A percentile compares a stretch with the other conserved stretches of the same genome.
Evolutionary conservation across 2,888 invertebrate species (phyloP).

Genomic region (Drosophila falleni): DNA sequence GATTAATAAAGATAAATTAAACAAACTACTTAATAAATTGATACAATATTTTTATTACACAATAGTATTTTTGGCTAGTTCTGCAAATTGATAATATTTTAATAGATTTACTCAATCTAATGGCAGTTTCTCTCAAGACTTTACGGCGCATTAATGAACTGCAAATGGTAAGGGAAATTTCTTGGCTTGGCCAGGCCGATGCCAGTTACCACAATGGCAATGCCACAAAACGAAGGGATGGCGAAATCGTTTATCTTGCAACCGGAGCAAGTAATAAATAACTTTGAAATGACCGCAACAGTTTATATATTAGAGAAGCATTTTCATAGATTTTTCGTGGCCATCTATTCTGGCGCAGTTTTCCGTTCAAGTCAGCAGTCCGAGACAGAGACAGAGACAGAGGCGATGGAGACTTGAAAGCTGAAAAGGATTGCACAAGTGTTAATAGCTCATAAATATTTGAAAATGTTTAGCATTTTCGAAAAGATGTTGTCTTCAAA

Average conservation of each 20-base stretch:
- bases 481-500: conserved; percentile 55
- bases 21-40: conserved; percentile 1
- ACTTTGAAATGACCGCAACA: conserved; percentile 68
- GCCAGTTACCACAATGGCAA: conserved; percentile 41
- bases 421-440: conserved; percentile 67
- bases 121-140: conserved; percentile 18
- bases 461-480: conserved; percentile 80
- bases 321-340: conserved; percentile 56
- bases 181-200: conserved; percentile 1
- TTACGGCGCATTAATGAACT: conserved; percentile 55
- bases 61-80: conserved; percentile 22
- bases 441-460: conserved; percentile 82
- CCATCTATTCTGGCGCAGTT: conserved; percentile 15
- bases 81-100: conserved; percentile 31
- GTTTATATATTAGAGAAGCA: conserved; percentile 60
- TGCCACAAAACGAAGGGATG: conserved; percentile 25
- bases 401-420: conserved; percentile 21
- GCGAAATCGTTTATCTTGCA: conserved; percentile 54
- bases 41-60: conserved; percentile 19
- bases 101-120: conserved; percentile 38
- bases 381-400: neutral
- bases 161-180: conserved; percentile 14
- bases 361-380: conserved; percentile 21
- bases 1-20: neutral
- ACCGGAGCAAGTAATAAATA: conserved; percentile 58